Conservation (phyloP, 2,797 vertebrate genomes). For the Acomys russatus region DNA sequence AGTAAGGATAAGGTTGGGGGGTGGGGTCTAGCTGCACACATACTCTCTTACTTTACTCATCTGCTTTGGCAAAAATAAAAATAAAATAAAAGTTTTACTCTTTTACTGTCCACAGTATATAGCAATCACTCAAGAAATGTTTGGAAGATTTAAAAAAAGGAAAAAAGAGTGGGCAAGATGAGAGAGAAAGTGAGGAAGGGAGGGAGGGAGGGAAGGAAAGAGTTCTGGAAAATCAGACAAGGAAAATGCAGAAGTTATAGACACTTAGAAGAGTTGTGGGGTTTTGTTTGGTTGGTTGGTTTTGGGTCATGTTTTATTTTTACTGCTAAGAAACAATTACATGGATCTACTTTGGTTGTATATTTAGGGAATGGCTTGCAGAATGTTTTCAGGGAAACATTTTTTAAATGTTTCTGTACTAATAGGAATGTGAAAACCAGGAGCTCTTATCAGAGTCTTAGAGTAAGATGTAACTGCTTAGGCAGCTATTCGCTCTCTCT, state of each 20-base stretch:
- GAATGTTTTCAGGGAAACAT: constrained; percentile 41
- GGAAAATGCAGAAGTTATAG: constrained; percentile 6
- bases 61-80: neutral
- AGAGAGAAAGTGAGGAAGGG: too few species aligned
- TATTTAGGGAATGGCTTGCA: neutral
- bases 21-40: neutral
- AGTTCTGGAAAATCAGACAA: neutral
- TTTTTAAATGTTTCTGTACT: neutral
- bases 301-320: constrained; percentile 23
- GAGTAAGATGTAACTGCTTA: constrained; percentile 20
- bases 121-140: neutral
- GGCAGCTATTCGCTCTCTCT: neutral
- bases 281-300: neutral
- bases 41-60: constrained; percentile 4
- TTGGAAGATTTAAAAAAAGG: neutral
- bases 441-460: neutral
- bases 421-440: constrained; percentile 8
- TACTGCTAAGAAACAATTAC: constrained; percentile 8
- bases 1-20: neutral
- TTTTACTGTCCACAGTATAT: neutral
- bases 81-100: neutral
- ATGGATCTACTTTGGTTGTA: neutral
- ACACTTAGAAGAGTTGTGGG: neutral
- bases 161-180: neutral
- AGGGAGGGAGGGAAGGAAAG: neutral